Evolutionary conservation across 1,140 invertebrate species (phyloP), one percentile per base, ranked within the genome.

Genomic region (Orchestia grillus): DNA sequence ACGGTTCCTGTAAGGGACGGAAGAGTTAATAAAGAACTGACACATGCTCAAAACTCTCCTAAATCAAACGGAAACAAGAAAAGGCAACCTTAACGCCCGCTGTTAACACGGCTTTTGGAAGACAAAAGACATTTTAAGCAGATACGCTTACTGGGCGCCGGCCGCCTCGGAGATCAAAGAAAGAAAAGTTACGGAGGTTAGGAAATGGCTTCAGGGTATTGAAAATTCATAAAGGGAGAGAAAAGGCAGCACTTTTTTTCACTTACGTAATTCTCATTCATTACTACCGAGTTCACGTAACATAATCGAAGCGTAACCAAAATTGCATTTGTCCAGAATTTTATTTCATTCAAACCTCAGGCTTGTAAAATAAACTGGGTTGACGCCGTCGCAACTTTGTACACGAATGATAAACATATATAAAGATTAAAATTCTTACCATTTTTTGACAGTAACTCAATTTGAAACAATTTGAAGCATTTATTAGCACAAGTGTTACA

Each of bases 11-110:
- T 41, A 42, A 43, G 28, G 62, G 88, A 90, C 88, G 88, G 88
- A 77, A 41, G 88, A 90, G 88, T 44, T 90, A 90, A 90, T 90
- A 90, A 90, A 90, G 41, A 90, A 90, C 88, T 90, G 88, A 42
- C 88, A 90, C 88, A 90, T 90, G 88, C 88, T 90, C 88, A 90
- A 43, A 90, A 90, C 88, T 90, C 88, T 90, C n/a, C 88, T 90
- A 90, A 90, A 90, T 90, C 88, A 90, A 42, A 43, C 88, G 43
- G 42, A 90, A 44, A 90, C 43, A 44, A 90, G 88, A 44, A 90
- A 90, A 42, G 3, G 88, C 15, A 36, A 44, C 43, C 88, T 42
- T 43, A 90, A 90, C 41, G 88, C 88, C 88, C 88, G 36, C 88
- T 41, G 88, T 90, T 77, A 77, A 77, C 62, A 77, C 62, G 62